Base-by-base conservation (phyloP, 2,113 vertebrate genomes). In the Coracopsis vasa region DNA sequence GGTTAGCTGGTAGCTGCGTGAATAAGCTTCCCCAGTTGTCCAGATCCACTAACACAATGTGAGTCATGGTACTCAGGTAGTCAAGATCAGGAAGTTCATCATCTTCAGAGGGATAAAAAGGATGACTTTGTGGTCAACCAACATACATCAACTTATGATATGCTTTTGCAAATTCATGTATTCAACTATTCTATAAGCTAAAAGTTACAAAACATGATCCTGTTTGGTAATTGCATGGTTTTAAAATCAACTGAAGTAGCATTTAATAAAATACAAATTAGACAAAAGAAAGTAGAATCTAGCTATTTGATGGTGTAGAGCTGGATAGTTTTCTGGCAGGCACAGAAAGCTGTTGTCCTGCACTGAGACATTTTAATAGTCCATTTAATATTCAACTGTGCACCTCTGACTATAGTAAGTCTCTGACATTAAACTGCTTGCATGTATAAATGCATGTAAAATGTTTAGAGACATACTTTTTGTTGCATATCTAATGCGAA, bases 21-120 rank as follows among this genome's bases (percentile, higher is more conserved):
- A 98, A 98, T 75, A 98, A 97, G 86, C 87, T 98, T 84, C 98
- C 97, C 98, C 98, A 98, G 95, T 98, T 98, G 97, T 98, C 98
- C 92, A 98, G 98, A 97, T 98, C 98, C 94, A 98, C 97, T 97
- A 98, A 97, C 45, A 98, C 98, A 86, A 98, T 98, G 80, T 98
- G 98, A 86, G 98, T 98, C 98, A 98, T 98, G 72, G 98, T 98
- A 87, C 98, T 95, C 50, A 98, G 94, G 88, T 98, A 98, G 91
- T 98, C 98, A 94, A 98, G 96, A 92, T 98, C 98, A 75, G 98
- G 98, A 85, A 98, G 98, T 25, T 98, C 98, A 92, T 67, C 51
- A 84, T 96, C 96, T 96, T 97, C 96, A 90, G 2, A 7, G 89
- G 70, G 78, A 94, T n/a, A 96, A 95, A 81, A 95, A 86, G 70